A percentile compares a stretch with the other conserved stretches of the same genome.
Evolutionary conservation across 2,797 vertebrate species (phyloP).

Genomic region (Vultur gryphus): DNA sequence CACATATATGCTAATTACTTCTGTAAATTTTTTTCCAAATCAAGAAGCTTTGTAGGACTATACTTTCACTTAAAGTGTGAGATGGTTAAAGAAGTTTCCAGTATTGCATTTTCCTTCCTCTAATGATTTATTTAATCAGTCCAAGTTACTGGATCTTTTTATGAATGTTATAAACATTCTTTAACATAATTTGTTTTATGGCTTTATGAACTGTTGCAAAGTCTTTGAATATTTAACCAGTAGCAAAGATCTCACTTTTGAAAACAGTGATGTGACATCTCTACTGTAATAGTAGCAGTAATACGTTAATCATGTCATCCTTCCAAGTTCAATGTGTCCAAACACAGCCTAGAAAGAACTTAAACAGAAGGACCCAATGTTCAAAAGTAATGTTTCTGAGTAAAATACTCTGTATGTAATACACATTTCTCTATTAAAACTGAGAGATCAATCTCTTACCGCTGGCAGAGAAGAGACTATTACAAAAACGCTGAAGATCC

Average conservation of each 20-base stretch:
- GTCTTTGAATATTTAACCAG: not conserved
- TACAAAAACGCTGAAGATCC: not conserved
- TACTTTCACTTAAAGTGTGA: not conserved
- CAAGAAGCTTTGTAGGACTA: not conserved
- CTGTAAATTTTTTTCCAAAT: conserved; percentile 4
- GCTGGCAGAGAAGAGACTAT: not conserved
- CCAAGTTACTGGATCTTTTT: not conserved
- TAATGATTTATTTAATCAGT: not conserved
- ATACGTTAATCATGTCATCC: not conserved
- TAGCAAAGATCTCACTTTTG: not conserved
- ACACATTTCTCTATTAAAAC: not conserved
- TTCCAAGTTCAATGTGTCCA: not conserved
- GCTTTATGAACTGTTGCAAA: not conserved
- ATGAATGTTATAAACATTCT: not conserved
- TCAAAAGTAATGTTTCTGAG: not conserved
- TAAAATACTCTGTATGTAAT: not conserved
- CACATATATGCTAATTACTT: not conserved
- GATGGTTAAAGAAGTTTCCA: not conserved
- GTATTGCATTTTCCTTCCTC: not conserved
- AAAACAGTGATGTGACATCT: not conserved
- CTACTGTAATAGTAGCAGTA: not conserved
- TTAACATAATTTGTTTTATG: not conserved
- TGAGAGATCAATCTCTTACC: not conserved
- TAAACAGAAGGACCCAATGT: not conserved
- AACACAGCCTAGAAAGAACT: not conserved